Base-by-base conservation (phyloP, 2,888 invertebrate genomes). In the Drosophila vallismaia region DNA sequence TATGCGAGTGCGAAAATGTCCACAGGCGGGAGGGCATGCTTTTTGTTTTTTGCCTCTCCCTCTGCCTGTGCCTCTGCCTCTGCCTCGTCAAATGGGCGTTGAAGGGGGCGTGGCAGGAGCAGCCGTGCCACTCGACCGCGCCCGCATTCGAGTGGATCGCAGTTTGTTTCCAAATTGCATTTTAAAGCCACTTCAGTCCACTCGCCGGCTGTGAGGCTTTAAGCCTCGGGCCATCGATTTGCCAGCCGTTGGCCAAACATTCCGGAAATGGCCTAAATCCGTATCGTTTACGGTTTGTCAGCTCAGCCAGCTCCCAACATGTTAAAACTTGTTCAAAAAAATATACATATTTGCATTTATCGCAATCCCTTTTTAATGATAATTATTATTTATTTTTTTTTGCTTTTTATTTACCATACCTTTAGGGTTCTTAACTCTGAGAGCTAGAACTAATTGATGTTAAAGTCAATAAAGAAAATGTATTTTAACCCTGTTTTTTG, bases 1-100 rank as follows among this genome's bases (percentile, higher is more conserved):
- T 82, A 81, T 87, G 87, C 82, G 69, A 87, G 87, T 87, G 87
- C 85, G 79, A 81, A 82, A 83, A 82, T 82, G 78, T 77, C 86
- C 81, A 72, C 81, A 57, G 74, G 76, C 84, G 42, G 29, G 44
- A 56, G 59, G 19, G 19, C 19, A 29, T 26, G 63, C 49, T 44
- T 44, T 62, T 44, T 62, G 42, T 50, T 50, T 60, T 14, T 48
- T n/a, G n/a, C n/a, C n/a, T n/a, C n/a, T n/a, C 40, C 63, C 46
- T 49, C 38, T 8, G 42, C 31, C 14, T 9, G 28, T 29, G 53
- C 19, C 19, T 1, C 19, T 19, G 19, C 19, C 19, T 2, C 19
- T 19, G 19, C 19, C 19, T 19, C 19, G 19, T 10, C n/a, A 33
- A 33, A 62, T 45, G 62, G 40, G 31, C 33, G 49, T 49, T 24